Percentiles rank a stretch among this genome's conserved stretches.
These are phyloP conservation scores for Cinclus mexicanus DNA, from an alignment of 2,113 vertebrate genomes.

Conservation along the genomic window DNA sequence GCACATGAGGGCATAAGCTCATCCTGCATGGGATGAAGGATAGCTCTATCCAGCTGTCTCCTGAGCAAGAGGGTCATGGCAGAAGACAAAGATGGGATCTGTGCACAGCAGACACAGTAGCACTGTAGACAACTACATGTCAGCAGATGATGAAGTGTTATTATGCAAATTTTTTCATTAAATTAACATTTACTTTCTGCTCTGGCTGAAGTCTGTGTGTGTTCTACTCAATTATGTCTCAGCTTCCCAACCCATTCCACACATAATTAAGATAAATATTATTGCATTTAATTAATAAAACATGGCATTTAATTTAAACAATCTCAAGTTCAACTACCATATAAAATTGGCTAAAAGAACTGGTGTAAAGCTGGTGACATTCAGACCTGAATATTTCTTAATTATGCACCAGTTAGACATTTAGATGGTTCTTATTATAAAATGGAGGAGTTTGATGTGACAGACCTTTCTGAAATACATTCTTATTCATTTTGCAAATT, in stretches of 20 bases:
- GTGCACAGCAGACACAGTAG: not conserved
- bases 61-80: not conserved
- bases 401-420: not conserved
- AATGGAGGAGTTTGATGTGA: not conserved
- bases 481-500: not conserved
- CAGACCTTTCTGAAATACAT: not conserved
- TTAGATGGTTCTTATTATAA: not conserved
- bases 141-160: not conserved
- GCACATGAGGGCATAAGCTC: not conserved
- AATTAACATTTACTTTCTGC: not conserved
- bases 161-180: not conserved
- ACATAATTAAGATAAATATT: slow-evolving; percentile 28
- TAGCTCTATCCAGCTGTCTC: not conserved
- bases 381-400: not conserved
- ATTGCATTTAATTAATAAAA: slow-evolving; percentile 9
- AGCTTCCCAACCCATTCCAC: not conserved
- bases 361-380: not conserved
- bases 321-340: not conserved
- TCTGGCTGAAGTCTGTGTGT: not conserved
- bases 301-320: not conserved
- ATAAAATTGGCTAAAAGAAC: not conserved
- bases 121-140: not conserved
- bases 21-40: not conserved
- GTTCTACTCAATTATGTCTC: not conserved
- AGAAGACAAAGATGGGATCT: not conserved